A percentile compares a stretch with the other conserved stretches of the same genome.
These are phyloP conservation scores for Pristionchus entomophagus DNA, from an alignment of 2,888 invertebrate genomes.

Conservation along the genomic window DNA sequence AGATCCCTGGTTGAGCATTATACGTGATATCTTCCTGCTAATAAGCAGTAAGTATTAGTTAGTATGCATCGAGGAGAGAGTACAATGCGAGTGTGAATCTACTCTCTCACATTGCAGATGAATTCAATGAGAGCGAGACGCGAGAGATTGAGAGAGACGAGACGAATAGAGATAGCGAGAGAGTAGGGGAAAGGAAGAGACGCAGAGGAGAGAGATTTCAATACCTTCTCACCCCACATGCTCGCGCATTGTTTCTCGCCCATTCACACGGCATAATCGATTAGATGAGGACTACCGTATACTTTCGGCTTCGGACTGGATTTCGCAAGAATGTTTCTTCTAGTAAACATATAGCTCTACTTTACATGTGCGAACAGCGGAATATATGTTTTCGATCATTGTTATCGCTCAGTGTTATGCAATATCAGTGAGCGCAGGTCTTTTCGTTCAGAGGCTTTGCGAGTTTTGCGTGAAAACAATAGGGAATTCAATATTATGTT, in stretches of 20 bases:
- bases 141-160: background rate
- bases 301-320: too few relatives aligned
- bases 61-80: slow-evolving; percentile 18
- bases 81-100: background rate
- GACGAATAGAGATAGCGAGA: background rate
- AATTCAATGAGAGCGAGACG: slow-evolving; percentile 34
- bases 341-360: too few relatives aligned
- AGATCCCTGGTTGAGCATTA: background rate
- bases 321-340: too few relatives aligned
- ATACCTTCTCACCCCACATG: slow-evolving; percentile 30
- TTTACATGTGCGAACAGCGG: too few relatives aligned
- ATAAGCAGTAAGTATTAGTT: background rate
- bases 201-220: background rate
- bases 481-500: too few relatives aligned
- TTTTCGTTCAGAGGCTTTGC: too few relatives aligned
- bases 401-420: too few relatives aligned
- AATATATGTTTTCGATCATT: too few relatives aligned
- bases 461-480: too few relatives aligned
- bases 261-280: background rate
- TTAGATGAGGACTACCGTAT: background rate
- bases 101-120: slow-evolving; percentile 21
- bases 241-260: slow-evolving; percentile 11
- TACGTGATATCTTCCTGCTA: background rate
- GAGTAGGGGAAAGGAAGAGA: background rate
- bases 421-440: too few relatives aligned